phyloP scores from a whole-genome alignment of 2,888 invertebrate species.

The Caenorhabditis angaria region DNA sequence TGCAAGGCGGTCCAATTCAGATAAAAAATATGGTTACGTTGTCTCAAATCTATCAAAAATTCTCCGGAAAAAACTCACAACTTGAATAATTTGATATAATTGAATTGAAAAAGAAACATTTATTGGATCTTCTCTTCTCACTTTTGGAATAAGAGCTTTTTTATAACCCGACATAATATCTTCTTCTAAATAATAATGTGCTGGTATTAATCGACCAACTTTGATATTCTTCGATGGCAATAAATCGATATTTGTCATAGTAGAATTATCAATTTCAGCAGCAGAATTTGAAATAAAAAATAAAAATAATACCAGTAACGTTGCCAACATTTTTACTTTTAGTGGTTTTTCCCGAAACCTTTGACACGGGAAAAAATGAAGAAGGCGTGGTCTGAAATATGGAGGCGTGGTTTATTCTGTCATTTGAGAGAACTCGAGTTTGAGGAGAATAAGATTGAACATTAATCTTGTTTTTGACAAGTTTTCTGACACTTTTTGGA shows the following conservation, averaged over 20 bases:
- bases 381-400: neutral
- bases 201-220: slow-evolving; percentile 8
- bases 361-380: neutral
- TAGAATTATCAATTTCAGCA: too few relatives aligned
- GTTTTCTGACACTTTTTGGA: neutral
- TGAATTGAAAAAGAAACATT: slow-evolving; percentile 42
- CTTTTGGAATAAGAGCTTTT: slow-evolving; percentile 38
- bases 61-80: slow-evolving; percentile 19
- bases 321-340: too few relatives aligned
- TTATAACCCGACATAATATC: slow-evolving; percentile 39
- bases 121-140: slow-evolving; percentile 24
- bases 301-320: too few relatives aligned
- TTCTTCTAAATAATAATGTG: slow-evolving; percentile 41
- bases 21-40: too few relatives aligned
- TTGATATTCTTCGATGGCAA: too few relatives aligned
- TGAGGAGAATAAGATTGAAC: neutral
- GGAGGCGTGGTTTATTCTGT: neutral
- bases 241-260: too few relatives aligned
- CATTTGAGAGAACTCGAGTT: neutral
- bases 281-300: too few relatives aligned
- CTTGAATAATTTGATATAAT: slow-evolving; percentile 52
- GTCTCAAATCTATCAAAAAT: too few relatives aligned
- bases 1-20: too few relatives aligned
- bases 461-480: neutral
- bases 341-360: neutral